phyloP scores from a whole-genome alignment of 2,797 vertebrate genomes.

The Melanogrammus aeglefinus region DNA sequence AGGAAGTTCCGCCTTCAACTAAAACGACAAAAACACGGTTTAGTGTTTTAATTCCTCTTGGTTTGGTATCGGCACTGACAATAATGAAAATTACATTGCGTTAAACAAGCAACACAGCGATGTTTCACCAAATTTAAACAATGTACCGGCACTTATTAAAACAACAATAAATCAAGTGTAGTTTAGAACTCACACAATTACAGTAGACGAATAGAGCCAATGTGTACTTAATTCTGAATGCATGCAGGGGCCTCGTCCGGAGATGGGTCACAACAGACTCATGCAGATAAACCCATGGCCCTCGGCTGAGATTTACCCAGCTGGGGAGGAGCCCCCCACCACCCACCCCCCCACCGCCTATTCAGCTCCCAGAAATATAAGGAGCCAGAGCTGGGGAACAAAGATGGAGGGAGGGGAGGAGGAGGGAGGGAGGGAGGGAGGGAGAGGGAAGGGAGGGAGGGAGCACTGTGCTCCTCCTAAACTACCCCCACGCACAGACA shows the following conservation, averaged over 20 bases:
- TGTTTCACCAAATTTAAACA: too few relatives aligned
- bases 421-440: not conserved
- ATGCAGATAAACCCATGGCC: slow-evolving; percentile 59
- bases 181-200: not conserved
- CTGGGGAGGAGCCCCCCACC: slow-evolving; percentile 44
- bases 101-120: too few relatives aligned
- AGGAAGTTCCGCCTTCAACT: not conserved
- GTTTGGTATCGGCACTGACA: too few relatives aligned
- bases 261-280: slow-evolving; percentile 64
- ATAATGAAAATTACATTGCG: too few relatives aligned
- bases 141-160: not conserved
- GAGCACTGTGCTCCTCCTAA: slow-evolving; percentile 26
- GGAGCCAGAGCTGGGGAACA: slow-evolving; percentile 43
- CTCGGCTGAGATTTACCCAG: slow-evolving; percentile 59
- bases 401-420: not conserved
- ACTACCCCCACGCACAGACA: slow-evolving; percentile 20
- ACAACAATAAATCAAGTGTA: slow-evolving; percentile 31
- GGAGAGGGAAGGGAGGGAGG: slow-evolving; percentile 39
- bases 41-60: too few relatives aligned
- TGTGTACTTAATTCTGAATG: slow-evolving; percentile 45
- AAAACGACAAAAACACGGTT: not conserved
- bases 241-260: slow-evolving; percentile 46
- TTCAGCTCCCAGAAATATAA: slow-evolving; percentile 58
- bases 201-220: not conserved
- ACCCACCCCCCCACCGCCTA: slow-evolving; percentile 28